Evolutionary conservation across 1,140 invertebrate species (phyloP).

Genomic region (Temnothorax nylanderi): DNA sequence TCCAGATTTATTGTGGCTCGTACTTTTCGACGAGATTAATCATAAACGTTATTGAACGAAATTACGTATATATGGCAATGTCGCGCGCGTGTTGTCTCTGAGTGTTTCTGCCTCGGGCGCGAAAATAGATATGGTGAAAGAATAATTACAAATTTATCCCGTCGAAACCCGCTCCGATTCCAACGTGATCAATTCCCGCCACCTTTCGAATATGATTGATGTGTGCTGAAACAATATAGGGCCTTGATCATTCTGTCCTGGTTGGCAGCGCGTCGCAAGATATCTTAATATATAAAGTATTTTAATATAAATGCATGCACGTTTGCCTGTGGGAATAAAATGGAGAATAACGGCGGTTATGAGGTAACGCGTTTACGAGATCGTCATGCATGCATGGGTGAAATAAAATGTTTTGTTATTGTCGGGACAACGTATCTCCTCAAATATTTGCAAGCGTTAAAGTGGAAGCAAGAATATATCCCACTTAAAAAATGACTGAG

Average conservation of each 20-base stretch:
- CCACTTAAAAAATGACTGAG: neutral
- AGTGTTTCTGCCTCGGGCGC: slow-evolving; percentile 2
- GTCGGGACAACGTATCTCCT: neutral
- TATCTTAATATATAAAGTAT: slow-evolving; percentile 37
- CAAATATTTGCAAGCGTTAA: slow-evolving; percentile 15
- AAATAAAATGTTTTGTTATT: slow-evolving; percentile 24
- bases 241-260: slow-evolving; percentile 44
- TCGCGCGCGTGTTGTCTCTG: slow-evolving; percentile 23
- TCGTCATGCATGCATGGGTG: slow-evolving; percentile 11
- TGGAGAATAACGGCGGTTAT: slow-evolving; percentile 17
- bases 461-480: neutral
- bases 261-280: neutral
- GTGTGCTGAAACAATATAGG: slow-evolving; percentile 90
- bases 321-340: slow-evolving; percentile 24
- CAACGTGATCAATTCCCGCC: slow-evolving; percentile 95
- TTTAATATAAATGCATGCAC: slow-evolving; percentile 43
- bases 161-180: slow-evolving; percentile 95
- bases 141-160: slow-evolving; percentile 96
- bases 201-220: slow-evolving; percentile 96
- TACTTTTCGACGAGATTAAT: slow-evolving; percentile 7
- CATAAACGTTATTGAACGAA: slow-evolving; percentile 6
- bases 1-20: neutral
- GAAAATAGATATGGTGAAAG: slow-evolving; percentile 40
- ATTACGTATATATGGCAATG: neutral
- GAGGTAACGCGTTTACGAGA: slow-evolving; percentile 10